Evolutionary conservation across 1,140 invertebrate genomes (phyloP).

Genomic region (Hyposmocoma kahamanoa): DNA sequence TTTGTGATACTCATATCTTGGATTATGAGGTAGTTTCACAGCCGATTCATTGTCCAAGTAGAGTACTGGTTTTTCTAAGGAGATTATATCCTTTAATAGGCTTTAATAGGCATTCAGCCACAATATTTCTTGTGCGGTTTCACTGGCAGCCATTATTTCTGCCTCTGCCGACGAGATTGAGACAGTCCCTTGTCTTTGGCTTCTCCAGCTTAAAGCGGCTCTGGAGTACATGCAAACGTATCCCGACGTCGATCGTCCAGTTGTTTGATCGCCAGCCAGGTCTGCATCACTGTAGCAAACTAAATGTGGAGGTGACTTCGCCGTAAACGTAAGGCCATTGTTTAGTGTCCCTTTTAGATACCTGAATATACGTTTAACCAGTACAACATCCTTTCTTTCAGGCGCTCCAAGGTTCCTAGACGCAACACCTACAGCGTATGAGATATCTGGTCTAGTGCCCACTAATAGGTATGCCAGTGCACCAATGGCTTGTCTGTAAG

Average conservation of each 20-base stretch:
- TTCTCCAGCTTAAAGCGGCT: slow-evolving; percentile 35
- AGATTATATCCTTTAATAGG: background rate
- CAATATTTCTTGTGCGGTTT: slow-evolving; percentile 45
- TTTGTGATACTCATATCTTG: slow-evolving; percentile 31
- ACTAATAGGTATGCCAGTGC: slow-evolving; percentile 43
- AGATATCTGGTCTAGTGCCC: slow-evolving; percentile 55
- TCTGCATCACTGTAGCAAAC: slow-evolving; percentile 47
- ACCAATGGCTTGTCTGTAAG: slow-evolving; percentile 50
- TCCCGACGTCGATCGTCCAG: slow-evolving; percentile 36
- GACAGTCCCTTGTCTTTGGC: slow-evolving; percentile 34
- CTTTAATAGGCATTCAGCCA: slow-evolving; percentile 29
- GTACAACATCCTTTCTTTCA: slow-evolving; percentile 27
- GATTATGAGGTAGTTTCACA: slow-evolving; percentile 27
- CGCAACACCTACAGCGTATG: slow-evolving; percentile 36
- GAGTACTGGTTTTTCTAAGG: slow-evolving; percentile 14
- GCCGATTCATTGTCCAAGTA: slow-evolving; percentile 22
- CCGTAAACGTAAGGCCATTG: background rate
- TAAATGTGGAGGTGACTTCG: slow-evolving; percentile 12
- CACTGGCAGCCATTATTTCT: slow-evolving; percentile 54
- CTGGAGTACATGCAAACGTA: slow-evolving; percentile 30
- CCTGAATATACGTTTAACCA: slow-evolving; percentile 27
- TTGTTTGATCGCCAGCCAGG: slow-evolving; percentile 33
- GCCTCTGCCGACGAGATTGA: slow-evolving; percentile 54
- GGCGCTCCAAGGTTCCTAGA: slow-evolving; percentile 46
- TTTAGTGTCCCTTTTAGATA: slow-evolving; percentile 12